A percentile compares a stretch with the other conserved stretches of the same genome.
Evolutionary conservation across 2,888 invertebrate species (phyloP).

Genomic region (Idaea aversata): DNA sequence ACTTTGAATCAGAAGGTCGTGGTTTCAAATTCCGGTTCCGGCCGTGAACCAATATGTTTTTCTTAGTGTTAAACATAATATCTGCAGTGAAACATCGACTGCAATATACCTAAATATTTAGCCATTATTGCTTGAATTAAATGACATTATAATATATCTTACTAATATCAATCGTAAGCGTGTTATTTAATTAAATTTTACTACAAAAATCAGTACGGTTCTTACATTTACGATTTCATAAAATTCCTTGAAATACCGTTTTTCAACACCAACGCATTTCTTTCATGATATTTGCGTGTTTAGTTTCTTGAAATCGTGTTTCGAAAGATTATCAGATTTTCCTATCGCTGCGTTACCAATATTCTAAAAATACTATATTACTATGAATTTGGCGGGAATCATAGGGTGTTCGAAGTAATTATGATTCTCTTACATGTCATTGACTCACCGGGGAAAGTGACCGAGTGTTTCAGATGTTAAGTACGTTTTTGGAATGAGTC

Average conservation of each 20-base stretch:
- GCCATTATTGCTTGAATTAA: too few species aligned
- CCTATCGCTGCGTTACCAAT: conserved; percentile 21
- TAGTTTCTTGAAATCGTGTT: background rate
- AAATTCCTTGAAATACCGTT: background rate
- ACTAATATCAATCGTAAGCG: background rate
- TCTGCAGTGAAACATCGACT: too few species aligned
- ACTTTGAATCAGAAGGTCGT: background rate
- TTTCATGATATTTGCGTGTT: background rate
- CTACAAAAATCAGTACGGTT: background rate
- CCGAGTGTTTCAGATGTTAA: conserved; percentile 64
- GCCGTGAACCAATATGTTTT: too few species aligned
- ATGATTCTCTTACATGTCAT: conserved; percentile 57
- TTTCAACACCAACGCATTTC: background rate
- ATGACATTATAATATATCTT: too few species aligned
- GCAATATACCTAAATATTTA: too few species aligned
- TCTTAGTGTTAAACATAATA: too few species aligned
- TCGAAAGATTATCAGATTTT: conserved; percentile 27
- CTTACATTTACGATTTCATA: background rate
- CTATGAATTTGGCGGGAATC: conserved; percentile 14
- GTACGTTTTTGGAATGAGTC: conserved; percentile 71
- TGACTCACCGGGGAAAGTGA: conserved; percentile 74
- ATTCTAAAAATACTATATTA: conserved; percentile 36
- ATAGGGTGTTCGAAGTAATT: conserved; percentile 27
- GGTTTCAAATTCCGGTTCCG: too few species aligned
- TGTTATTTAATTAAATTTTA: background rate